Conservation (phyloP, 2,113 vertebrate genomes). For the Xyliphius kryptos region DNA sequence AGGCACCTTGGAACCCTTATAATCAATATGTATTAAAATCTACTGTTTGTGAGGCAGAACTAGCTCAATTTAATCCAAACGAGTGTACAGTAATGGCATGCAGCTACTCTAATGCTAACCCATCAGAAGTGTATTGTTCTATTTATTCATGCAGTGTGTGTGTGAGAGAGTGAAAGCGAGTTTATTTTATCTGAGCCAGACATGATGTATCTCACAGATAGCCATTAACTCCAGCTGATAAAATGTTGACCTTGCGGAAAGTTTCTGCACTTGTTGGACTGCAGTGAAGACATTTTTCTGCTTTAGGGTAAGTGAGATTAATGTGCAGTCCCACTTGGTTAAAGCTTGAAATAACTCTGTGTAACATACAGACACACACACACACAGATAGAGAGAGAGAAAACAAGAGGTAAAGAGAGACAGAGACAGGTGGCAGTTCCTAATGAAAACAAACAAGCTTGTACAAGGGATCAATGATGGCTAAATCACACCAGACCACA, state of each 20-base stretch:
- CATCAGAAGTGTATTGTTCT: not conserved
- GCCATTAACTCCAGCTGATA: conserved; percentile 27
- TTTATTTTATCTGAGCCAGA: not conserved
- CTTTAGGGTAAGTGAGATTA: no score
- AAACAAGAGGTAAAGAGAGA: no score
- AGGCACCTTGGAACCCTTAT: no score
- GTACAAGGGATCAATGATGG: conserved; percentile 6
- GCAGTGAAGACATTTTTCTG: conserved; percentile 22
- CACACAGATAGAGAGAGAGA: no score
- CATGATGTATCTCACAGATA: conserved; percentile 1
- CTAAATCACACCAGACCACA: not conserved
- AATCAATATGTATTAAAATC: not conserved
- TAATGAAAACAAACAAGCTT: conserved; percentile 26
- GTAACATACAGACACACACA: no score
- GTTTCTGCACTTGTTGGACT: conserved; percentile 17
- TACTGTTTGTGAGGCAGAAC: not conserved
- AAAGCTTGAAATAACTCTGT: no score
- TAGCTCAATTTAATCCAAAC: not conserved
- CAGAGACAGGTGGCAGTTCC: no score
- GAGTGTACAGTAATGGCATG: not conserved
- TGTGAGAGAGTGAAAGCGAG: not conserved
- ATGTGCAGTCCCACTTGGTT: no score
- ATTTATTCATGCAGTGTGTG: not conserved
- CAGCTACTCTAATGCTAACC: not conserved
- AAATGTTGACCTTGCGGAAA: conserved; percentile 23